These are phyloP conservation scores for Mallateleia sp. DNA, from an alignment of 2,888 invertebrate species.

Conservation along the genomic window DNA sequence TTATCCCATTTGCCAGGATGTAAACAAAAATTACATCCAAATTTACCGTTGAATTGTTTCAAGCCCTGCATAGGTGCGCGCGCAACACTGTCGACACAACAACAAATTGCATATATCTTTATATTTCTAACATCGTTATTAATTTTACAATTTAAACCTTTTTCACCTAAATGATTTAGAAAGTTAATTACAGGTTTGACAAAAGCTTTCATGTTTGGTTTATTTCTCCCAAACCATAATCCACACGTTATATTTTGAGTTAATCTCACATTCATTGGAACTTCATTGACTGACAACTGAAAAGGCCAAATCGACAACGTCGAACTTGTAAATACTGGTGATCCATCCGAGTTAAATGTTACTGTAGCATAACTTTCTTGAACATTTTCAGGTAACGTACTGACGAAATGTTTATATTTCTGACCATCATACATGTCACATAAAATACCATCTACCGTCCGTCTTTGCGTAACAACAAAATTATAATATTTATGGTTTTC, in stretches of 20 bases:
- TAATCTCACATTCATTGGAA: not conserved
- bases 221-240: not conserved
- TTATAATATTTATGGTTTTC: too few species aligned
- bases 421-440: too few species aligned
- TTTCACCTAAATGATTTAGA: not conserved
- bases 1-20: not conserved
- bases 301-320: not conserved
- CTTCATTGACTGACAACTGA: not conserved
- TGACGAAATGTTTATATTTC: too few species aligned
- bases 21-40: not conserved
- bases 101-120: not conserved
- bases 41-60: not conserved
- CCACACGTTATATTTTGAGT: not conserved
- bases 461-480: too few species aligned
- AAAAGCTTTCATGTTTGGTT: not conserved
- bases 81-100: not conserved
- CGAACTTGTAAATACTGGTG: not conserved
- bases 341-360: not conserved
- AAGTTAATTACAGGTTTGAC: not conserved
- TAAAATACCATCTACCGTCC: too few species aligned
- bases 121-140: not conserved
- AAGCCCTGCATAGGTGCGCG: not conserved
- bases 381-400: too few species aligned
- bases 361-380: too few species aligned
- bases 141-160: too few species aligned